Base-by-base conservation (phyloP, 2,797 vertebrate genomes). In the Halcyon chelicuti region DNA sequence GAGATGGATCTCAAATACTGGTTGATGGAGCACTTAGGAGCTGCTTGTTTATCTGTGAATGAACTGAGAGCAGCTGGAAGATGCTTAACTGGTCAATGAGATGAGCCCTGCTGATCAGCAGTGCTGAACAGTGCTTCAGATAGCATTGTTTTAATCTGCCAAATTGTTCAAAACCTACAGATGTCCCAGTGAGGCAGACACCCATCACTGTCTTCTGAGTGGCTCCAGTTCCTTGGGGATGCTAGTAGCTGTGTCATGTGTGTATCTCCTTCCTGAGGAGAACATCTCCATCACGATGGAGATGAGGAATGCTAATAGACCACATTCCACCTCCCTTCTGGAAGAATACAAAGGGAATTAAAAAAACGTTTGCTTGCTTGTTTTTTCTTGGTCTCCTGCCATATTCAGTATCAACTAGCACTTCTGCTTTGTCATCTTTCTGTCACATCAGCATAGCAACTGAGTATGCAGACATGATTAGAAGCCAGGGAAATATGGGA, bases 391-490 rank as follows among this genome's bases (percentile, higher is more conserved):
- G 60, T 72, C 73, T 77, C 15, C 68, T 96, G 81, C 68, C 88
- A 63, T 17, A 8, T 67, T 91, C 62, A 79, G 8, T 58, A 80
- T 94, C 76, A 75, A 1, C 62, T 66, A 54, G 88, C 88, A 72
- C 73, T 96, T 85, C 49, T 81, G 54, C 61, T 95, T 96, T 96
- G 88, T 94, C 46, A 71, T 94, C 73, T 84, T 77, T 47, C 88
- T 96, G 66, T 93, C 84, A 78, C 70, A 72, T 87, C 54, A 81
- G 73, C 66, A 31, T 44, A 78, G 84, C 61, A 85, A 26, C 84
- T 42, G 72, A 65, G 42, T 40, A 68, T 70, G 68, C 52, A 96
- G 75, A 54, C 35, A 44, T 55, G 61, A 81, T 31, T 63, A 10
- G 58, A 76, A 86, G 78, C 55, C 35, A 68, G 51, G n/a, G 58